Conservation (phyloP, 2,888 invertebrate genomes). For the Ichneumon xanthorius region DNA sequence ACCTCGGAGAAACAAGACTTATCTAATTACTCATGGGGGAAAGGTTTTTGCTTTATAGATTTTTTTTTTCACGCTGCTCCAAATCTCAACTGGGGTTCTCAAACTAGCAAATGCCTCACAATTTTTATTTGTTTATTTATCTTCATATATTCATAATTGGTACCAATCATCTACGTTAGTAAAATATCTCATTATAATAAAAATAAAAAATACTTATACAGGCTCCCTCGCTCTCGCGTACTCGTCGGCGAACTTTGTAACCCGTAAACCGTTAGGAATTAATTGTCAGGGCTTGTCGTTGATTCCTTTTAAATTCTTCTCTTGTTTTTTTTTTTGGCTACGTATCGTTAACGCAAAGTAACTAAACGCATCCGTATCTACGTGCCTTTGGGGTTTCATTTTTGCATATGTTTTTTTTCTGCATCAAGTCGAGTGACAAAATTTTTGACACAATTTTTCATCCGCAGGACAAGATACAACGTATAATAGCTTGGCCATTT, state of each 20-base stretch:
- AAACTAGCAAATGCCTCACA: background rate
- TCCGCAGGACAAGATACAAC: constrained; percentile 21
- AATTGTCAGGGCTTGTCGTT: constrained; percentile 35
- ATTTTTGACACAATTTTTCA: constrained; percentile 16
- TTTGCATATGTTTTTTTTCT: constrained; percentile 1
- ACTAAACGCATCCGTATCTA: constrained; percentile 10
- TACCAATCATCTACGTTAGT: constrained; percentile 67
- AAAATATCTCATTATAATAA: constrained; percentile 69
- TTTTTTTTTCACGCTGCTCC: background rate
- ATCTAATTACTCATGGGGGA: background rate
- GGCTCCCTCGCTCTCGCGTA: constrained; percentile 52
- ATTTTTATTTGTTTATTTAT: constrained; percentile 39
- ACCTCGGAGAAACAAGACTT: background rate
- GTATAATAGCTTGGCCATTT: constrained; percentile 27
- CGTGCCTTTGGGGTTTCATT: background rate
- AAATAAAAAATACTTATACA: constrained; percentile 67
- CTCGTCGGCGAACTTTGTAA: constrained; percentile 51
- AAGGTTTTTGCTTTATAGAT: no score
- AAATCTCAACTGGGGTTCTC: background rate
- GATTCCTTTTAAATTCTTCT: constrained; percentile 1
- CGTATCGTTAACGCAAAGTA: constrained; percentile 33
- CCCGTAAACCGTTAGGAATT: constrained; percentile 37
- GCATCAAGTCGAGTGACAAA: constrained; percentile 1
- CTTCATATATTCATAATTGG: constrained; percentile 59
- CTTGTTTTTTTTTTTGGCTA: constrained; percentile 14